Conservation (phyloP, 23 tunicate species). For the Halocynthia aurantium region DNA sequence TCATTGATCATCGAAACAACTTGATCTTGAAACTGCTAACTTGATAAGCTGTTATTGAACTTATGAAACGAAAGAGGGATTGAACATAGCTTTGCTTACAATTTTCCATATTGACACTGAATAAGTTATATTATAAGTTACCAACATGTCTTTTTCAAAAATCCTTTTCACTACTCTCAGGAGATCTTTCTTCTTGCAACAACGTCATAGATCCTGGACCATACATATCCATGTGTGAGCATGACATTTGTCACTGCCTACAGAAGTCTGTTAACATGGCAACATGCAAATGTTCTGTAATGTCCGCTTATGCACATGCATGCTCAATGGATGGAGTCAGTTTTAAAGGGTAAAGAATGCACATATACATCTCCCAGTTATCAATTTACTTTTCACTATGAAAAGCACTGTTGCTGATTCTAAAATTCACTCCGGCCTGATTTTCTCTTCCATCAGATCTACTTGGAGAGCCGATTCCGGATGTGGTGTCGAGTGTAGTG, state of each 20-base stretch:
- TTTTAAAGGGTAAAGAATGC: conserved; percentile 12
- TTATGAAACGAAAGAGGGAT: no score
- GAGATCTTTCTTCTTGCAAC: conserved; percentile 37
- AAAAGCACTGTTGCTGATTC: no score
- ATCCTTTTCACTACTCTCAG: not conserved
- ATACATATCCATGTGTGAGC: conserved; percentile 73
- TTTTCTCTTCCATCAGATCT: not conserved
- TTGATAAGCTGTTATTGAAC: no score
- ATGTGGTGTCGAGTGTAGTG: conserved; percentile 42
- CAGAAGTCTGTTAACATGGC: conserved; percentile 49
- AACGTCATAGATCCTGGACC: conserved; percentile 41
- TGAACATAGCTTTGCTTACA: no score
- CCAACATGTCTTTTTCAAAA: not conserved
- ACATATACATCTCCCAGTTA: not conserved
- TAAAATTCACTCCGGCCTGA: no score
- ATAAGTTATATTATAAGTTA: not conserved
- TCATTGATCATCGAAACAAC: no score
- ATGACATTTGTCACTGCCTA: conserved; percentile 78
- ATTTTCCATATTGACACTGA: no score
- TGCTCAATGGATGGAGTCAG: conserved; percentile 58
- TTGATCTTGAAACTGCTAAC: no score
- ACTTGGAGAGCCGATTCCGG: conserved; percentile 59
- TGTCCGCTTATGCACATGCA: conserved; percentile 74
- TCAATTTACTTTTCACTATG: not conserved
- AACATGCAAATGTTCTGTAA: conserved; percentile 55